Conservation (phyloP, 2,797 vertebrate genomes). For the Enteromius radiatus region DNA sequence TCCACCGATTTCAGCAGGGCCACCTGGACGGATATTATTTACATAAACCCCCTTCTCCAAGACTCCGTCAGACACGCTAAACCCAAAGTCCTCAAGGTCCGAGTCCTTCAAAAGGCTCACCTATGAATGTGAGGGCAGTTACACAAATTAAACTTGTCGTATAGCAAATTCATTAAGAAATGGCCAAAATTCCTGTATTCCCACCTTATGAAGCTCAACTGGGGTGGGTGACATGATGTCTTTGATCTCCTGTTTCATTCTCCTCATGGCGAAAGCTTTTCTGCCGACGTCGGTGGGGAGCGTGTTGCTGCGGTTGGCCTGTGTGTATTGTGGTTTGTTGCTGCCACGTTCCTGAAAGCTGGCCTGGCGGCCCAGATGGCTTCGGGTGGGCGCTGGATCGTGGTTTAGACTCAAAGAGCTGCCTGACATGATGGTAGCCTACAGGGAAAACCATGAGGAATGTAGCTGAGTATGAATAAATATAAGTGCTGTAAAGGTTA, state of each 20-base stretch:
- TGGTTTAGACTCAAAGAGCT: constrained; percentile 96
- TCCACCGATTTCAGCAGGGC: constrained; percentile 89
- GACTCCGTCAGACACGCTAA: constrained; percentile 95
- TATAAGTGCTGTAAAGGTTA: background rate
- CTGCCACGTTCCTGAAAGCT: constrained; percentile 96
- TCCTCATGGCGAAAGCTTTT: constrained; percentile 90
- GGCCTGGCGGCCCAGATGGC: constrained; percentile 91
- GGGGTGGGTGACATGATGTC: constrained; percentile 95
- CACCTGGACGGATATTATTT: constrained; percentile 90
- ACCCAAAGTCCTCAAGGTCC: constrained; percentile 94
- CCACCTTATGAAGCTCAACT: constrained; percentile 97
- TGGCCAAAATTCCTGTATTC: background rate
- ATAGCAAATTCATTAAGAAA: background rate
- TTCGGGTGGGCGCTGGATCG: constrained; percentile 84
- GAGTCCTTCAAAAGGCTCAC: constrained; percentile 86
- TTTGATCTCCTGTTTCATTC: constrained; percentile 96
- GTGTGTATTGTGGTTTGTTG: constrained; percentile 86
- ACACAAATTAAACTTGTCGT: background rate
- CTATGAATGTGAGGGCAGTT: constrained; percentile 63
- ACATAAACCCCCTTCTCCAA: constrained; percentile 96
- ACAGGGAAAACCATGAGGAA: constrained; percentile 53
- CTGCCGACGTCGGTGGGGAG: constrained; percentile 91
- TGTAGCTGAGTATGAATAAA: constrained; percentile 11
- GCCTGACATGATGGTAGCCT: constrained; percentile 99
- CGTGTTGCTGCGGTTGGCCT: constrained; percentile 91